Percentiles rank a stretch among this genome's conserved stretches.
Evolutionary conservation across 2,888 invertebrate genomes (phyloP).

Genomic region (Andricus quercusramuli): DNA sequence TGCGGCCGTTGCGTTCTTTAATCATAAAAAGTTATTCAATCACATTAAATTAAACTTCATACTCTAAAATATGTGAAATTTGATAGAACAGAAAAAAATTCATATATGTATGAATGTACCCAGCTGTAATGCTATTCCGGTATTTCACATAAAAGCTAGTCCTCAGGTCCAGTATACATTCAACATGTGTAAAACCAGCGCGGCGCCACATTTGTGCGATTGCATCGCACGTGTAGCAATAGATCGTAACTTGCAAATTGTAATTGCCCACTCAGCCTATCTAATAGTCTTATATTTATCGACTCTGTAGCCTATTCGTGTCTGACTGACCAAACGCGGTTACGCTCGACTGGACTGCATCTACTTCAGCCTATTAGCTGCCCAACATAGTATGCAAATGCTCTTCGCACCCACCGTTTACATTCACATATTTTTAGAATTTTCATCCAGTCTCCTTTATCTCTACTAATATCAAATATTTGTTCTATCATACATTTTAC

Average conservation of each 20-base stretch:
- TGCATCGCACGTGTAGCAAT: slow-evolving; percentile 26
- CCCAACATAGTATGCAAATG: slow-evolving; percentile 30
- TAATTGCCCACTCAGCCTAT: slow-evolving; percentile 36
- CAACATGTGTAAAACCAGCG: slow-evolving; percentile 15
- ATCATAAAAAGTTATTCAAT: no score
- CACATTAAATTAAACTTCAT: no score
- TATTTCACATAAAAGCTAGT: background rate
- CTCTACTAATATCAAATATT: background rate
- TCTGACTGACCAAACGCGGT: slow-evolving; percentile 33
- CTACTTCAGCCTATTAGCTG: slow-evolving; percentile 23
- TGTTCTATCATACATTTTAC: background rate
- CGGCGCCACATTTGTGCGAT: slow-evolving; percentile 31
- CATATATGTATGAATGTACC: background rate
- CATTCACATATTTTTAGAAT: slow-evolving; percentile 19
- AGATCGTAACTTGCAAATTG: slow-evolving; percentile 40
- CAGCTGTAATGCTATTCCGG: background rate
- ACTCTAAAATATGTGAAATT: background rate
- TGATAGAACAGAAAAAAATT: background rate
- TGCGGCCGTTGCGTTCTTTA: no score
- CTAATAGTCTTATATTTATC: slow-evolving; percentile 36
- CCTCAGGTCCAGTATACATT: background rate
- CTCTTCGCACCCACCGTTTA: background rate
- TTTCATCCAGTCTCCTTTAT: background rate
- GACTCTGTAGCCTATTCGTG: slow-evolving; percentile 12
- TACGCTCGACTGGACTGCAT: slow-evolving; percentile 29